Evolutionary conservation across 2,797 vertebrate species (phyloP), one percentile per base, ranked within the genome.

Genomic region (Helostoma temminkii): DNA sequence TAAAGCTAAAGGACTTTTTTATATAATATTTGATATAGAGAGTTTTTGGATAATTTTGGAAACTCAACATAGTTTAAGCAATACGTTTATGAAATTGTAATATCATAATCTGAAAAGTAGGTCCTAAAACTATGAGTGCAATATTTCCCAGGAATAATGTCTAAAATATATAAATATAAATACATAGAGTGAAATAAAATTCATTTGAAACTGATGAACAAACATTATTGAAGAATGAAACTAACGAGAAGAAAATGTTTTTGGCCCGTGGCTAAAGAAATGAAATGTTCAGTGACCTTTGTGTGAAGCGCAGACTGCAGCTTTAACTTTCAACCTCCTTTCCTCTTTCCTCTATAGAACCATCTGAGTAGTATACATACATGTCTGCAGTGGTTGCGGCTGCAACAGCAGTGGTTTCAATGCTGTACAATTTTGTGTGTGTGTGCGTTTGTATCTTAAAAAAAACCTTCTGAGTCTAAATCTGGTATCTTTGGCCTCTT

Each of bases 371-470:
- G 10, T 21, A 26, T 7, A 45, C 15, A 2, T 16, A 18, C 57
- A 18, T 22, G 26, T 74, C 49, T 66, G 62, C 77, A 71, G 80
- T 5, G 75, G 81, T 81, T 88, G 81, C 19, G 70, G 83, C 78
- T 74, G 6, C 61, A 52, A 48, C 54, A 58, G 53, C 67, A 16
- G 80, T 1, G 74, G 81, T 88, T 91, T 86, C 39, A 11, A 22
- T 0, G 19, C 67, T n/a, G 25, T 48, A 52, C 15, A 62, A 32
- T 26, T 61, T 42, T 34, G 12, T 49, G 28, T 57, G n/a, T 12
- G 19, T 28, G 15, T 30, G 21, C 53, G 7, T 58, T 50, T 59
- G 58, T 42, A 48, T 52, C 59, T 60, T 26, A 49, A 69, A 52
- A 68, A 61, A 69, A 71, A 71, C 58, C 64, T 37, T 14, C 11